A percentile compares a stretch with the other conserved stretches of the same genome.
Evolutionary conservation across 2,797 vertebrate genomes (phyloP).

Genomic region (Oreochromis mossambicus): DNA sequence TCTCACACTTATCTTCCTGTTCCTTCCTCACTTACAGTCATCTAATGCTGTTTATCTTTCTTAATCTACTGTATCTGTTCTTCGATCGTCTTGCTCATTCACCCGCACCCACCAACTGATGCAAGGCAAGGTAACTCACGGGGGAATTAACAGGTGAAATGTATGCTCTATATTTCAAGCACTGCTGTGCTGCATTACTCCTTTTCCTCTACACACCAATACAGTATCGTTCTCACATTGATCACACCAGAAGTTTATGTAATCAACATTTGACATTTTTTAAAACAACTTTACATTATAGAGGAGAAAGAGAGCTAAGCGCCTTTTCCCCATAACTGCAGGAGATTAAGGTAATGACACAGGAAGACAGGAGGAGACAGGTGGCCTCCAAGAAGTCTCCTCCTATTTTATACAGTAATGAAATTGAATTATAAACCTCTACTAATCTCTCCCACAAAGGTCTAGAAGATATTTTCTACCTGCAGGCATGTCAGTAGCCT

Average conservation of each 20-base stretch:
- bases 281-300: constrained; percentile 35
- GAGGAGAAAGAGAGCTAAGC: constrained; percentile 33
- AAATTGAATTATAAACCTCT: constrained; percentile 69
- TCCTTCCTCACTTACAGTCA: constrained; percentile 7
- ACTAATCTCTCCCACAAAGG: constrained; percentile 61
- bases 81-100: constrained; percentile 35
- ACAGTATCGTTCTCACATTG: constrained; percentile 1
- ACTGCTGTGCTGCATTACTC: background rate
- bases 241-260: constrained; percentile 47
- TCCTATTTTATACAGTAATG: constrained; percentile 62
- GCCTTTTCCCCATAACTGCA: constrained; percentile 33
- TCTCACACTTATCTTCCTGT: background rate
- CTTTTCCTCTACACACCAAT: background rate
- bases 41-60: constrained; percentile 44
- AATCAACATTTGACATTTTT: constrained; percentile 56
- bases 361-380: constrained; percentile 58
- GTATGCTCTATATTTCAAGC: constrained; percentile 29
- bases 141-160: constrained; percentile 55
- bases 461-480: constrained; percentile 39
- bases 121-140: constrained; percentile 53
- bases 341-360: constrained; percentile 66
- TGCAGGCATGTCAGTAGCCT: constrained; percentile 28
- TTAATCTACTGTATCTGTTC: constrained; percentile 52
- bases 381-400: constrained; percentile 46
- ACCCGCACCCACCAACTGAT: constrained; percentile 47